Base-by-base conservation (phyloP, 2,888 invertebrate genomes). In the Coecobrya sp. region DNA sequence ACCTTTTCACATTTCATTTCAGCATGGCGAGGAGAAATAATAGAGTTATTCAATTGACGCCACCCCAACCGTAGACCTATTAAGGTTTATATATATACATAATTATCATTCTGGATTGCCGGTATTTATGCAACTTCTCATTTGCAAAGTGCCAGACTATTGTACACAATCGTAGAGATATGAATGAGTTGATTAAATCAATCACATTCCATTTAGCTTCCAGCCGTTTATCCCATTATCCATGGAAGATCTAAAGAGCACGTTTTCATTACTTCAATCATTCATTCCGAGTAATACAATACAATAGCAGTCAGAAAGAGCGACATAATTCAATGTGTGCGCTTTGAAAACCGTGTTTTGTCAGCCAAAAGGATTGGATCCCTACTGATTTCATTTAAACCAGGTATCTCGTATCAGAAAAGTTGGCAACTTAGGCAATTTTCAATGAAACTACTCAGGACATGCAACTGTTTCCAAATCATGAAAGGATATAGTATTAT, bases 161-260 rank as follows among this genome's bases (percentile, higher is more conserved):
- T 36, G 36, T 7, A 36, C 36, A 36, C 36, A 36, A 7, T 7
- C 36, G 7, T 36, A 36, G 36, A 36, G 36, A 36, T 36, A 49
- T 8, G 68, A 86, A 49, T 8, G 68, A 86, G 73, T 76, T 86
- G 86, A 86, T 86, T 86, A 86, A 19, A 86, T 86, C 86, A 86
- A 86, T 86, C 86, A 76, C 73, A 86, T 86, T 76, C 76, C 55
- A 86, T 86, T 86, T 86, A 86, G 86, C 86, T 86, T 55, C 76
- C 86, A 86, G 73, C 86, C 52, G 86, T 73, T 73, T 86, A 73
- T 55, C 86, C 76, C 86, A 86, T 86, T 86, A 86, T 68, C 62
- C 27, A 16, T 16, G 36, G 25, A 42, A 27, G 49, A 27, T 55
- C 73, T 68, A 65, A 76, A 55, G 42, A 42, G 55, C 30, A 30